These are phyloP conservation scores for Trachymyrmex septentrionalis DNA, from an alignment of 1,140 invertebrate genomes.

Conservation along the genomic window DNA sequence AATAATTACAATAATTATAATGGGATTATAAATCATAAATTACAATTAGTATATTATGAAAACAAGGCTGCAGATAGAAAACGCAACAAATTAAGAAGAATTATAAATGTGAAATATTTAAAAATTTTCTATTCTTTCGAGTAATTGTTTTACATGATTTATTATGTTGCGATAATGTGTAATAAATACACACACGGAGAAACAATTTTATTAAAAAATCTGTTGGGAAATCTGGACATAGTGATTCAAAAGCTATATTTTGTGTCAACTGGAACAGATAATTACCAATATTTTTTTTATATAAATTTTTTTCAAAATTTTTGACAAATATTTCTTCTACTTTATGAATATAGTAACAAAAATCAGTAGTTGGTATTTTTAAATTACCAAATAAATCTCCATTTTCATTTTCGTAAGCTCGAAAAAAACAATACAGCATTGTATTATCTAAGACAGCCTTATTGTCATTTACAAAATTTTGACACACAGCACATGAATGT, in stretches of 20 bases:
- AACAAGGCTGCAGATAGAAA: background rate
- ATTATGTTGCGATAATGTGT: background rate
- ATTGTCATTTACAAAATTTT: background rate
- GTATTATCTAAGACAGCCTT: background rate
- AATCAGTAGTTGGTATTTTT: background rate
- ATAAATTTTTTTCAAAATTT: background rate
- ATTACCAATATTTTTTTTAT: background rate
- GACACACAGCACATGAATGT: background rate
- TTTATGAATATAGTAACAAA: background rate
- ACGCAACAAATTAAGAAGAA: background rate
- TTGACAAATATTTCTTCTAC: constrained; percentile 13
- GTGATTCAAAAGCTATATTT: background rate
- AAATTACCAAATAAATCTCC: background rate
- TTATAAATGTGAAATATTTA: constrained; percentile 14
- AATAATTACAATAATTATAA: background rate
- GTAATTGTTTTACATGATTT: background rate
- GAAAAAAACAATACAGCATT: background rate
- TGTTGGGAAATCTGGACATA: background rate
- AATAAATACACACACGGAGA: background rate
- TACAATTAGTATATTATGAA: background rate
- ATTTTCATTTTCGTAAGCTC: background rate
- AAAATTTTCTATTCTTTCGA: constrained; percentile 1
- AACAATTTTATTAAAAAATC: background rate
- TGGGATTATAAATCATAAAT: background rate
- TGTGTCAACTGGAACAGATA: background rate